Evolutionary conservation across 2,888 invertebrate genomes (phyloP), one percentile per base, ranked within the genome.

Genomic region (Stenotaenia linearis): DNA sequence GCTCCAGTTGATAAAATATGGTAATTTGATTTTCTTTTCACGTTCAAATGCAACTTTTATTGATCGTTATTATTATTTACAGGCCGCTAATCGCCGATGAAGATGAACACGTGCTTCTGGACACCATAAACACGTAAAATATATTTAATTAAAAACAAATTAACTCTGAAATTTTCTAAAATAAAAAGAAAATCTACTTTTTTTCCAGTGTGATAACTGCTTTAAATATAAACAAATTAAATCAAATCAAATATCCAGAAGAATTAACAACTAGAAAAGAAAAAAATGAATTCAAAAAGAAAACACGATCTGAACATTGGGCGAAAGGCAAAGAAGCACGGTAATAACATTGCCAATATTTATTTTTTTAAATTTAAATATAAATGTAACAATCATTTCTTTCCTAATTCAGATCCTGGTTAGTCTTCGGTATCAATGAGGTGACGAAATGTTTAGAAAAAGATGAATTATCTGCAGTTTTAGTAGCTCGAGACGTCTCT

Each of bases 391-490:
- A 21, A n/a, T 6, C 1, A 10, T 56, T 40, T 0, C 12, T 12
- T 40, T 40, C n/a, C 7, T 40, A 15, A 12, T 10, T 4, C 40
- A 77, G 77, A 40, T 77, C 35, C 1, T 35, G n/a, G 35, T 18
- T 79, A 15, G 74, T 23, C 4, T 75, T 79, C 12, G 79, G 79
- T 10, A 75, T 79, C 35, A 79, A 79, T 25, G 25, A 32, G 18
- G 75, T 79, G 6, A 75, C 74, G 10, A 35, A 40, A 40, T 32
- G 28, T n/a, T 9, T 80, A 30, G 80, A 81, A 61, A 80, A 81
- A 40, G 75, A 80, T 30, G 25, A 79, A n/a, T 45, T 81, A n/a
- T 56, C 25, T 37, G 80, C 81, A 12, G 40, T 81, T 40, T 74
- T 81, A 12, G 76, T 81, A 0, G 69, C 78, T 10, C 30, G 76